Evolutionary conservation across 2,888 invertebrate species (phyloP).

Genomic region (Drosophila kanekoi): DNA sequence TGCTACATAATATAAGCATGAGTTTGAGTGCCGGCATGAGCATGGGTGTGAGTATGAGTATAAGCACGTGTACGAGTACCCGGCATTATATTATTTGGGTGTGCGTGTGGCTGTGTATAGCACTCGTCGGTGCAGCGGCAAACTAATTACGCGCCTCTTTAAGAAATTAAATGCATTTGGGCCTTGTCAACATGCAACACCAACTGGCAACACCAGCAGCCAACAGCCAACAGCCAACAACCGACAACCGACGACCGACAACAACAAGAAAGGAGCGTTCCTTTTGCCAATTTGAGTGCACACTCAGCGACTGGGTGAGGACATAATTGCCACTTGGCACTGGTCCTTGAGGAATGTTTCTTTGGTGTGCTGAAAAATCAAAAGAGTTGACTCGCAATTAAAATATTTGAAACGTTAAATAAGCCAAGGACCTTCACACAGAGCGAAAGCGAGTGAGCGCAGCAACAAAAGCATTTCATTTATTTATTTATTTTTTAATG

Average conservation of each 20-base stretch:
- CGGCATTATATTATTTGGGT: not conserved
- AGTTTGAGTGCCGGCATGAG: conserved; percentile 14
- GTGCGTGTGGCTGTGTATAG: conserved; percentile 8
- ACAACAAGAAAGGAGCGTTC: conserved; percentile 16
- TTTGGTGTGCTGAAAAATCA: conserved; percentile 51
- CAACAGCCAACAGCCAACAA: conserved; percentile 37
- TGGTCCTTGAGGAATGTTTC: conserved; percentile 63
- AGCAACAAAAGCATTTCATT: conserved; percentile 28
- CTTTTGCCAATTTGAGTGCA: conserved; percentile 61
- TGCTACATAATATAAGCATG: conserved; percentile 48
- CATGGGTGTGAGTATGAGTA: conserved; percentile 9
- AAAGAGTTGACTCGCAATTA: conserved; percentile 71
- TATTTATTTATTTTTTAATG: conserved; percentile 32
- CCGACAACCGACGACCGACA: conserved; percentile 24
- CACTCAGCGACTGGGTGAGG: conserved; percentile 53
- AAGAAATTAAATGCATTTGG: conserved; percentile 81
- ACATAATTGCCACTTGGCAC: conserved; percentile 72
- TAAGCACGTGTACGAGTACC: conserved; percentile 18
- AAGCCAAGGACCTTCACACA: conserved; percentile 15
- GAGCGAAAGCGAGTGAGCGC: not conserved
- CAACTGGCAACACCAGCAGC: conserved; percentile 36
- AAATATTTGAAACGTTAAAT: conserved; percentile 62
- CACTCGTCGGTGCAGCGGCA: conserved; percentile 53
- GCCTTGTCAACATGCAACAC: conserved; percentile 67
- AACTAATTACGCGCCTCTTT: conserved; percentile 78